Evolutionary conservation across 2,113 vertebrate species (phyloP).

Genomic region (Paraplagusia blochii): DNA sequence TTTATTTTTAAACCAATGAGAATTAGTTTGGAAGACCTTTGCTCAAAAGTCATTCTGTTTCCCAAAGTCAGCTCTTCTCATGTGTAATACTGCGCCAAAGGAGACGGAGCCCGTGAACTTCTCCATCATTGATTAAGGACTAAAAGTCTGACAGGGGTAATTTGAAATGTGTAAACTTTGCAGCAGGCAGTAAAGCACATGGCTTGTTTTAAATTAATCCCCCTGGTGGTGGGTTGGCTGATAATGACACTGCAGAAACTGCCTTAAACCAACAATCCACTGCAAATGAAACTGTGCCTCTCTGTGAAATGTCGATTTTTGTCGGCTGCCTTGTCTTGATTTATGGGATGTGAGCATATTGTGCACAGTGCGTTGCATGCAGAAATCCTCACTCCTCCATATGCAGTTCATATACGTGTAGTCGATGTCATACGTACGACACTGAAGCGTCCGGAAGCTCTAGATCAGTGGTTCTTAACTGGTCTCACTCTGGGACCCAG

Average conservation of each 20-base stretch:
- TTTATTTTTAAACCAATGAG: no score
- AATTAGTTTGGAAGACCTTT: neutral
- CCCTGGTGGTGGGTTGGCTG: constrained; percentile 26
- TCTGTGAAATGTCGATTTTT: constrained; percentile 47
- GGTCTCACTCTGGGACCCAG: no score
- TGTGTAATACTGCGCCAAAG: constrained; percentile 7
- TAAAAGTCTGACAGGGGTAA: constrained; percentile 31
- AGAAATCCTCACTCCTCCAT: constrained; percentile 5
- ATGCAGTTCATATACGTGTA: constrained; percentile 4
- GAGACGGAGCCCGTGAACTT: constrained; percentile 25
- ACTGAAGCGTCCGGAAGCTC: constrained; percentile 10
- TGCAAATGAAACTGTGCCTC: constrained; percentile 36
- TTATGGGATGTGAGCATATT: constrained; percentile 25
- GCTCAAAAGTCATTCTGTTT: neutral
- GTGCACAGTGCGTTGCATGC: constrained; percentile 13
- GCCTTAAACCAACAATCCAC: constrained; percentile 49
- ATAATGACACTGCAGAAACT: constrained; percentile 36
- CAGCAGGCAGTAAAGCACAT: constrained; percentile 25
- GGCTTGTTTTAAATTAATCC: constrained; percentile 48
- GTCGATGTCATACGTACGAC: constrained; percentile 32
- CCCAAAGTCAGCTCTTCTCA: neutral
- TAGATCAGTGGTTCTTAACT: no score
- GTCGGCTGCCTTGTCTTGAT: constrained; percentile 33
- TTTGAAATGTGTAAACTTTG: constrained; percentile 40
- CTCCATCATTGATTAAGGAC: constrained; percentile 17